phyloP scores from a whole-genome alignment of 2,113 vertebrate genomes.

The Xiphias gladius region DNA sequence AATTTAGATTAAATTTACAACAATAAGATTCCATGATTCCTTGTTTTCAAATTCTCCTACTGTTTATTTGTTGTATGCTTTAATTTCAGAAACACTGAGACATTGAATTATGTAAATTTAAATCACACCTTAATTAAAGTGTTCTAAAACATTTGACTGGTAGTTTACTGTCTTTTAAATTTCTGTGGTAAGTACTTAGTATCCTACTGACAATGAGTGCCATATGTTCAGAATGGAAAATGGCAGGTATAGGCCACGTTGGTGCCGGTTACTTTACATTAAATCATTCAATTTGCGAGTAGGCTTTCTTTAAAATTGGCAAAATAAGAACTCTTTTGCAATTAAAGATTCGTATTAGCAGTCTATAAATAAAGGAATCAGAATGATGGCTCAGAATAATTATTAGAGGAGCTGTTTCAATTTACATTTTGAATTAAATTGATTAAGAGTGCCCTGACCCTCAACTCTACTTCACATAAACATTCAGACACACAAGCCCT shows the following conservation, averaged over 20 bases:
- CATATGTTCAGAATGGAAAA: not conserved
- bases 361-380: constrained; percentile 13
- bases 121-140: too few relatives aligned
- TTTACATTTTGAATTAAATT: constrained; percentile 42
- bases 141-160: too few relatives aligned
- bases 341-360: constrained; percentile 27
- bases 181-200: not conserved
- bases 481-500: not conserved
- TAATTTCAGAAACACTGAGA: too few relatives aligned
- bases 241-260: not conserved
- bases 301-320: not conserved
- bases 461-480: not conserved
- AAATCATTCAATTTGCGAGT: not conserved
- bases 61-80: too few relatives aligned
- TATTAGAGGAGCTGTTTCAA: constrained; percentile 24
- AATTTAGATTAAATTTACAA: too few relatives aligned
- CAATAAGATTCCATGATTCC: too few relatives aligned
- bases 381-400: constrained; percentile 19
- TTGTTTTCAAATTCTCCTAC: too few relatives aligned
- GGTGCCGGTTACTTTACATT: not conserved
- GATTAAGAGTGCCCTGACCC: constrained; percentile 38
- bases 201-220: not conserved
- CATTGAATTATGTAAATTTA: too few relatives aligned
- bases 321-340: not conserved
- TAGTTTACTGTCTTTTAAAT: not conserved